Base-by-base conservation (phyloP, 2,888 invertebrate genomes). In the Trichacis sp. region DNA sequence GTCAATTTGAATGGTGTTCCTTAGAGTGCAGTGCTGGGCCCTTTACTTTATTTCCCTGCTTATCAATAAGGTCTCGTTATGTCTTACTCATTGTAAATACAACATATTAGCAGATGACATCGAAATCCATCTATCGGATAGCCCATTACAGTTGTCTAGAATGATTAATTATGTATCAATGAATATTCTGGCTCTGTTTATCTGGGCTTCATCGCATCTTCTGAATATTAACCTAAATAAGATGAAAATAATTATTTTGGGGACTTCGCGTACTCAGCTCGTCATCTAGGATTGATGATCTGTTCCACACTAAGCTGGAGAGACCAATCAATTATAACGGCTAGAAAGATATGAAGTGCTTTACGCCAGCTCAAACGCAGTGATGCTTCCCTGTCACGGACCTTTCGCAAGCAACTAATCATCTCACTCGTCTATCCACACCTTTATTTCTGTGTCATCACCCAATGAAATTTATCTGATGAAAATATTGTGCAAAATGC, bases 201-300 rank as follows among this genome's bases (percentile, higher is more conserved):
- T 11, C 2, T 33, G n/a, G 6, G 33, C 45, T 2, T 15, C 17
- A 1, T 1, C 11, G 0, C n/a, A 40, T 49, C 12, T 20, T 1
- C 20, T 58, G 1, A n/a, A 4, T 9, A 12, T 58, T 0, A 61
- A 61, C 29, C 20, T 24, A 3, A 1, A 1, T 0, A 61, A 61
- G 17, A 55, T 40, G 0, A 61, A 61, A 15, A 50, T 54, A 5
- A 49, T 61, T 5, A n/a, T 61, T 12, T 9, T 61, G 1, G 54
- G 54, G n/a, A 33, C 33, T 6, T 6, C 33, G 11, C 33, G 33
- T 33, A n/a, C 33, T 29, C 29, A 6, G 33, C 11, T 3, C 8
- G 33, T 6, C 6, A n/a, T 9, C 11, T 33, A 2, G 33, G 33
- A 9, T 2, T 33, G 2, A n/a, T 9, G 18, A 47, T 55, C 24